phyloP scores from a whole-genome alignment of 2,888 invertebrate genomes.

The Drosophila demipolita region DNA sequence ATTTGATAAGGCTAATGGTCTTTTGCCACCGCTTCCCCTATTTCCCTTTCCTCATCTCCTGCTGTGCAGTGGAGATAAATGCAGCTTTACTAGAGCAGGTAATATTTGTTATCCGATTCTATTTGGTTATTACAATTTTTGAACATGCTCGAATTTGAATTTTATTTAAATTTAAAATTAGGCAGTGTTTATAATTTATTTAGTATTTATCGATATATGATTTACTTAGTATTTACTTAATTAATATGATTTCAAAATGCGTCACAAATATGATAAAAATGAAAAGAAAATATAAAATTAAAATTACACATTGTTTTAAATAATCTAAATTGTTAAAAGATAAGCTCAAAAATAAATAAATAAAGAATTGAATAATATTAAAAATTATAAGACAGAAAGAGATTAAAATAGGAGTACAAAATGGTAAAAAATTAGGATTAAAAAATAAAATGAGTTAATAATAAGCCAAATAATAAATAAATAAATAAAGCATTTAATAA shows the following conservation, averaged over 20 bases:
- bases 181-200: neutral
- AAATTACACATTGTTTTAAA: neutral
- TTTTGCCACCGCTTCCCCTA: slow-evolving; percentile 25
- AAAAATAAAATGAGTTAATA: too few relatives aligned
- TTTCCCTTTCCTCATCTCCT: neutral
- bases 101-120: neutral
- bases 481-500: neutral
- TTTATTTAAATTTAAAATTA: neutral
- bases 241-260: neutral
- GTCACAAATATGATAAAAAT: neutral
- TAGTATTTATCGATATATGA: neutral
- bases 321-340: neutral
- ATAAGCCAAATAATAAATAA: neutral
- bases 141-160: neutral
- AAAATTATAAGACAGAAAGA: too few relatives aligned
- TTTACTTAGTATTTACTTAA: neutral
- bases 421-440: too few relatives aligned
- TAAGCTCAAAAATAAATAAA: neutral
- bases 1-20: slow-evolving; percentile 66
- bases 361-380: too few relatives aligned
- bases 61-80: slow-evolving; percentile 1
- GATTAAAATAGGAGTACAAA: too few relatives aligned
- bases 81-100: neutral
- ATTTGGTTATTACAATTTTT: neutral
- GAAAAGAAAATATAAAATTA: neutral